Percentiles rank a stretch among this genome's conserved stretches.
Conservation (phyloP, 1,140 invertebrate genomes). For the Phenacoccus solenopsis region DNA sequence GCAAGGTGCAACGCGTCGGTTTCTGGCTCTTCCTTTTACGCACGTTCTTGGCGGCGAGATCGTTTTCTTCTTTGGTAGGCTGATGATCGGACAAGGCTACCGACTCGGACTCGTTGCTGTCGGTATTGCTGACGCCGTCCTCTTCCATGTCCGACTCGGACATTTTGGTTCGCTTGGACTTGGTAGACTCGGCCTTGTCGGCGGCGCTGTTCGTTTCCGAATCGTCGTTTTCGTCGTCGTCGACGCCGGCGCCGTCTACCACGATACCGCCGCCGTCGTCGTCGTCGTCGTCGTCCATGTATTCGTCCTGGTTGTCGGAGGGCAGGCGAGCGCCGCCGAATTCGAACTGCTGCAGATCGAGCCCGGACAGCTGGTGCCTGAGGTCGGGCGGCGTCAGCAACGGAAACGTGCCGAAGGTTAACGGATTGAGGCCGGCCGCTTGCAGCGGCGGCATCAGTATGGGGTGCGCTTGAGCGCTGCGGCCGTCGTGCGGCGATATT, state of each 20-base stretch:
- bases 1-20: slow-evolving; percentile 65
- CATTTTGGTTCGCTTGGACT: slow-evolving; percentile 47
- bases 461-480: slow-evolving; percentile 72
- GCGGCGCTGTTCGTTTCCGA: slow-evolving; percentile 34
- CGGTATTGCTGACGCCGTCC: slow-evolving; percentile 51
- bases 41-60: slow-evolving; percentile 31
- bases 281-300: slow-evolving; percentile 33
- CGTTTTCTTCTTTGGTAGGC: slow-evolving; percentile 39
- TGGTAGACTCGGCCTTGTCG: slow-evolving; percentile 51
- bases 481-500: slow-evolving; percentile 83
- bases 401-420: slow-evolving; percentile 63
- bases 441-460: slow-evolving; percentile 58
- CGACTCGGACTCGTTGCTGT: slow-evolving; percentile 59
- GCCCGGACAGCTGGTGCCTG: slow-evolving; percentile 44
- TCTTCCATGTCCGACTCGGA: slow-evolving; percentile 51
- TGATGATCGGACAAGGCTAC: slow-evolving; percentile 41
- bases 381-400: slow-evolving; percentile 57
- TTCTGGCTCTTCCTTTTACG: slow-evolving; percentile 84
- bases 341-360: slow-evolving; percentile 56
- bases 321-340: slow-evolving; percentile 34
- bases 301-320: slow-evolving; percentile 35
- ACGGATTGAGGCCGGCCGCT: slow-evolving; percentile 45
- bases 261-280: slow-evolving; percentile 48
- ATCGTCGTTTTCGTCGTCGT: slow-evolving; percentile 47
- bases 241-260: slow-evolving; percentile 45